Evolutionary conservation across 2,888 invertebrate genomes (phyloP), one percentile per base, ranked within the genome.

Genomic region (Galeruca laticollis): DNA sequence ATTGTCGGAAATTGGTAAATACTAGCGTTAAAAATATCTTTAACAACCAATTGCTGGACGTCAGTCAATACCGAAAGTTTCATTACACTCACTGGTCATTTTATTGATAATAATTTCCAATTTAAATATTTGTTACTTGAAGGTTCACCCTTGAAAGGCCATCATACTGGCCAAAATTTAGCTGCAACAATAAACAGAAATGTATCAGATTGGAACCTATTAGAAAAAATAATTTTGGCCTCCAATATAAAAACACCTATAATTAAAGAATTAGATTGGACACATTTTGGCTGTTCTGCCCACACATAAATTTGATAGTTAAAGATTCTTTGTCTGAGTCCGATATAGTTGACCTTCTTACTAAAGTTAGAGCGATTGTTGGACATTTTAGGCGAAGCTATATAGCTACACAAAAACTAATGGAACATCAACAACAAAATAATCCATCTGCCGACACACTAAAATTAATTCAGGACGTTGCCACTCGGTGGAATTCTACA

Each of bases 11-110:
- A 33, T 21, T 59, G 13, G 49, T 62, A 26, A 61, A 37, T 68
- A 37, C 43, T 20, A 15, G 26, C 20, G 33, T 67, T 2, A 63
- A 62, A 56, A n/a, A 51, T 72, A 21, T 70, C 66, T 59, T n/a
- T 75, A 4, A 74, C 72, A 1, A 72, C 73, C 21, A 69, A 75
- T 31, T 64, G 68, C 13, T 74, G 75, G 72, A 72, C 72, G 71
- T n/a, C n/a, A n/a, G n/a, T n/a, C n/a, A n/a, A n/a, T n/a, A n/a
- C n/a, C n/a, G n/a, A n/a, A n/a, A n/a, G 59, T 54, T 70, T 47
- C 40, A 31, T 72, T 26, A 63, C 43, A 13, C 20, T 74, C 18
- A 72, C 70, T n/a, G 51, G n/a, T 21, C 68, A 71, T 71, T 74
- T 59, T 37, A 68, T 72, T 31, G 37, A 69, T 31, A 56, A 74